A percentile compares a stretch with the other conserved stretches of the same genome.
phyloP scores from a whole-genome alignment of 2,888 invertebrate species.

The Nasonovia ribisnigri region DNA sequence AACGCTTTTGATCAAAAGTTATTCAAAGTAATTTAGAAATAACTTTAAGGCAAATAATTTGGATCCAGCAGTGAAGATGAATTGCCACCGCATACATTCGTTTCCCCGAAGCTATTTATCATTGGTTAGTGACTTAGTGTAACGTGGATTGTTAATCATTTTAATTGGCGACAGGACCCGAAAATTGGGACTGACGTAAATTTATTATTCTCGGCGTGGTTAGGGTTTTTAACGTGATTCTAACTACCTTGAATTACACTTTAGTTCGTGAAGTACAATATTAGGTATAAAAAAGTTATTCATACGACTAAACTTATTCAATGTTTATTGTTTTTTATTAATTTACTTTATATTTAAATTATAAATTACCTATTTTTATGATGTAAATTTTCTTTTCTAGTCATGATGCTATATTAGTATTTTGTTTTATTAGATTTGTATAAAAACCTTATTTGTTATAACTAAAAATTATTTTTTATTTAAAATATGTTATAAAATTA shows the following conservation, averaged over 20 bases:
- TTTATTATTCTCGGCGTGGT: constrained; percentile 29
- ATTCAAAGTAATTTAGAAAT: constrained; percentile 52
- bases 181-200: constrained; percentile 50
- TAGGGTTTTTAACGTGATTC: constrained; percentile 10
- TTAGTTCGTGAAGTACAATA: neutral
- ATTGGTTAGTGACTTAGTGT: constrained; percentile 36
- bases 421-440: neutral
- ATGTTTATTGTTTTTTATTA: neutral
- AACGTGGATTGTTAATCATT: constrained; percentile 53
- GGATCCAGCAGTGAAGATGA: constrained; percentile 28
- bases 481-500: too few species aligned
- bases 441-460: neutral
- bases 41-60: constrained; percentile 41
- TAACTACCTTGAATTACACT: neutral
- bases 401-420: too few species aligned
- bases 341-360: neutral
- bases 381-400: neutral
- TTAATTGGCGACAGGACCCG: constrained; percentile 51
- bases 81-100: constrained; percentile 40
- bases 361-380: neutral
- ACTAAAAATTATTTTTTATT: neutral
- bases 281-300: neutral
- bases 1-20: constrained; percentile 49
- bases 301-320: neutral
- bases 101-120: constrained; percentile 35